These are phyloP conservation scores for Heliconius melpomene DNA, from an alignment of 1,140 invertebrate species.

Conservation along the genomic window DNA sequence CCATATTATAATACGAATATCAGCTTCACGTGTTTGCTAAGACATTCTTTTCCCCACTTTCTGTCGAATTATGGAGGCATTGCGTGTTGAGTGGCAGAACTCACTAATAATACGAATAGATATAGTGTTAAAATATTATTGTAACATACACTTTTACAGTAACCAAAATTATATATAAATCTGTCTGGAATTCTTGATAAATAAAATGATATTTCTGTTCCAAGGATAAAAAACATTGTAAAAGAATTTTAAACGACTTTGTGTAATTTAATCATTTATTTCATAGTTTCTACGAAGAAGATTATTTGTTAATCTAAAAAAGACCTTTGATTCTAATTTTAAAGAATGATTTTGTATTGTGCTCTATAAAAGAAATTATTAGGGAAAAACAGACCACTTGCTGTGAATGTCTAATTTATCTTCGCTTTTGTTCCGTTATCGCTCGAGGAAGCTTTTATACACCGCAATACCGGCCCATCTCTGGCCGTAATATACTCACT, in stretches of 20 bases:
- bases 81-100: too few species aligned
- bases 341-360: background rate
- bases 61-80: too few species aligned
- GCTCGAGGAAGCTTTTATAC: constrained; percentile 45
- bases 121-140: too few species aligned
- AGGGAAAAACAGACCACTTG: constrained; percentile 46
- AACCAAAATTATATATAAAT: background rate
- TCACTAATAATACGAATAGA: too few species aligned
- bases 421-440: constrained; percentile 48
- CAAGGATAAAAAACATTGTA: background rate
- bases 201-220: background rate
- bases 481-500: too few species aligned
- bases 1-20: too few species aligned
- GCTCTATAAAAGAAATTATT: constrained; percentile 31
- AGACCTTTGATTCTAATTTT: background rate
- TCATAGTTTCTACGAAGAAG: too few species aligned
- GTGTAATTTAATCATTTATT: too few species aligned
- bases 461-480: constrained; percentile 40
- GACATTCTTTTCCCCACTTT: too few species aligned
- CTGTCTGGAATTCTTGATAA: background rate
- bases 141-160: too few species aligned
- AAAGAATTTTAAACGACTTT: background rate
- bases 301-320: background rate
- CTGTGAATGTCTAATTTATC: constrained; percentile 52
- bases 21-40: too few species aligned